A percentile compares a stretch with the other conserved stretches of the same genome.
Evolutionary conservation across 2,888 invertebrate genomes (phyloP).

Genomic region (Aproaerema taeniolella): DNA sequence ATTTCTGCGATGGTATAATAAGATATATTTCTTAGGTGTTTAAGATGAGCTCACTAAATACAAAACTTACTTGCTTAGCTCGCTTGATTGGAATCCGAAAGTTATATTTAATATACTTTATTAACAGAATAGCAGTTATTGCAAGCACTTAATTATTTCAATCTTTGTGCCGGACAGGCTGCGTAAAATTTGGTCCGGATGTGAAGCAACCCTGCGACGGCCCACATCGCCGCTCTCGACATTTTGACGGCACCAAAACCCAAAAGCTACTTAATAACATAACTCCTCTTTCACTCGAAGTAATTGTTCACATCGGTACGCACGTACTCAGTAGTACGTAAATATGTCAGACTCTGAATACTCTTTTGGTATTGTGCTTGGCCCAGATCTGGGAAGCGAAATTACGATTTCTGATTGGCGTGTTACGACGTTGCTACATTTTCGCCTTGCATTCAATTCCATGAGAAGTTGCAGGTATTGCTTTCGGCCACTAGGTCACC

Average conservation of each 20-base stretch:
- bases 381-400: conserved; percentile 68
- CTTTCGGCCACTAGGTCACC: conserved; percentile 63
- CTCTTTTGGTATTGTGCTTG: conserved; percentile 55
- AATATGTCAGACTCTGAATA: conserved; percentile 37
- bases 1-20: too few species aligned
- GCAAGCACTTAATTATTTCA: too few species aligned
- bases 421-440: conserved; percentile 67
- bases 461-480: conserved; percentile 65
- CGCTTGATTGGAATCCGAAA: too few species aligned
- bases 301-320: conserved; percentile 50
- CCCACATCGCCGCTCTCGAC: conserved; percentile 63
- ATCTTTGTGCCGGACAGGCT: too few species aligned
- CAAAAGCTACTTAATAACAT: conserved; percentile 53
- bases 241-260: conserved; percentile 68
- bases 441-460: conserved; percentile 70
- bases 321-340: conserved; percentile 47
- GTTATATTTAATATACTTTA: too few species aligned
- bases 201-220: too few species aligned
- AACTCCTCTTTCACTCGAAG: conserved; percentile 45
- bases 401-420: conserved; percentile 67
- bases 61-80: too few species aligned
- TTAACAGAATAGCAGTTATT: too few species aligned
- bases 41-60: too few species aligned
- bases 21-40: too few species aligned
- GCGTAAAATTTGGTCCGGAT: too few species aligned